Percentiles rank a stretch among this genome's conserved stretches.
Conservation (phyloP, 2,113 vertebrate genomes). For the Entomyzon cyanotis region DNA sequence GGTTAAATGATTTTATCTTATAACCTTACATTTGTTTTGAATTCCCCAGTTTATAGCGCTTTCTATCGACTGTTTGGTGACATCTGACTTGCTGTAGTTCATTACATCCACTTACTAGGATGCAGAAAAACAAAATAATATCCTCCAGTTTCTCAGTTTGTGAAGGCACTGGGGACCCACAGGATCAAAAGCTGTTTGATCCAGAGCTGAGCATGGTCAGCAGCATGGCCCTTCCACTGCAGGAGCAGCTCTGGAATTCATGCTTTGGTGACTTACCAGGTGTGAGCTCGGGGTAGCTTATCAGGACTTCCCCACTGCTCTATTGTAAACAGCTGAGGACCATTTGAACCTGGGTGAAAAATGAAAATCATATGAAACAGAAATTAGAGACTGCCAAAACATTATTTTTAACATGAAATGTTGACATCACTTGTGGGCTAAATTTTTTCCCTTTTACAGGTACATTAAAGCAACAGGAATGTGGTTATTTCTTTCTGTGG, state of each 20-base stretch:
- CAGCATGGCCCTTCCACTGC: too few species aligned
- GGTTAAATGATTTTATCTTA: background rate
- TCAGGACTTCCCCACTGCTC: conserved; percentile 98
- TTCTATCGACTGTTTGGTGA: background rate
- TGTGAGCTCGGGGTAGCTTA: conserved; percentile 96
- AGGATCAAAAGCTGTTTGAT: background rate
- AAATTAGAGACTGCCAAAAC: background rate
- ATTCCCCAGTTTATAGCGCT: background rate
- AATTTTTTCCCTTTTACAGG: background rate
- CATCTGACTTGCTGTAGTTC: background rate
- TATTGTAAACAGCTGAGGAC: conserved; percentile 99
- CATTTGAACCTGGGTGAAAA: conserved; percentile 88
- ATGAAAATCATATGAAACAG: background rate
- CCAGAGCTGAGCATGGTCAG: too few species aligned
- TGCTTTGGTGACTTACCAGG: conserved; percentile 82
- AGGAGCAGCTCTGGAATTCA: background rate
- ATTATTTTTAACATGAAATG: background rate
- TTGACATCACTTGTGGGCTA: too few species aligned
- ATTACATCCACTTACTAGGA: background rate
- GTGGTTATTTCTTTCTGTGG: background rate
- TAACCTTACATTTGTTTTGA: background rate
- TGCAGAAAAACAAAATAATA: background rate
- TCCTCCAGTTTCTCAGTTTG: background rate
- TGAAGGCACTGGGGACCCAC: background rate
- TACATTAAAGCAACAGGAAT: rapidly evolving